phyloP scores from a whole-genome alignment of 2,113 vertebrate genomes.

The Poeciliopsis occidentalis region DNA sequence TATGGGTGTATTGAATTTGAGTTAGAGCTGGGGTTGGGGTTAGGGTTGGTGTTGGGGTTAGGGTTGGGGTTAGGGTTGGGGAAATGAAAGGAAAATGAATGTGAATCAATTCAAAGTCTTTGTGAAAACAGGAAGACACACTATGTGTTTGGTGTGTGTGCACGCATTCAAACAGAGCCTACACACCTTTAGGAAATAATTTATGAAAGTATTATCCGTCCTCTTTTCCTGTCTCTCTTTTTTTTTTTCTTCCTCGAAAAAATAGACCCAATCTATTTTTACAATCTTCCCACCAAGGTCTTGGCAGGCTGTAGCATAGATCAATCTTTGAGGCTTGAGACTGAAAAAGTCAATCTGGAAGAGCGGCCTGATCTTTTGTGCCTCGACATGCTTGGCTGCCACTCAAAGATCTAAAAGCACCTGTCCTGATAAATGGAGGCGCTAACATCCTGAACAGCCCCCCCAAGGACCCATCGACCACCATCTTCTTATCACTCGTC shows the following conservation, averaged over 20 bases:
- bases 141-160: neutral
- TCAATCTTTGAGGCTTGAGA: slow-evolving; percentile 41
- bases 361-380: slow-evolving; percentile 27
- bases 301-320: slow-evolving; percentile 38
- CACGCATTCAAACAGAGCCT: neutral
- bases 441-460: slow-evolving; percentile 12
- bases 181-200: slow-evolving; percentile 33
- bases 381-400: slow-evolving; percentile 47
- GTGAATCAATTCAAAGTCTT: no score
- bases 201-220: slow-evolving; percentile 36
- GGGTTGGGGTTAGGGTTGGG: no score
- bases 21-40: no score
- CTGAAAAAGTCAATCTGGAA: slow-evolving; percentile 59
- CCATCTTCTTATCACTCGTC: neutral
- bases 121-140: no score
- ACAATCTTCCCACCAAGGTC: slow-evolving; percentile 34
- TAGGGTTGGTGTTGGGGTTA: no score
- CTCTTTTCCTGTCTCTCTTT: slow-evolving; percentile 2
- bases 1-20: no score
- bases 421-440: slow-evolving; percentile 39
- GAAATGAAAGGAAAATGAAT: no score
- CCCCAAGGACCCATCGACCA: neutral
- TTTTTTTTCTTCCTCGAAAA: slow-evolving; percentile 40
- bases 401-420: slow-evolving; percentile 38
- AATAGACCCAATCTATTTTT: slow-evolving; percentile 57